phyloP scores from a whole-genome alignment of 2,888 invertebrate species.

The Sarcophaga caerulescens region DNA sequence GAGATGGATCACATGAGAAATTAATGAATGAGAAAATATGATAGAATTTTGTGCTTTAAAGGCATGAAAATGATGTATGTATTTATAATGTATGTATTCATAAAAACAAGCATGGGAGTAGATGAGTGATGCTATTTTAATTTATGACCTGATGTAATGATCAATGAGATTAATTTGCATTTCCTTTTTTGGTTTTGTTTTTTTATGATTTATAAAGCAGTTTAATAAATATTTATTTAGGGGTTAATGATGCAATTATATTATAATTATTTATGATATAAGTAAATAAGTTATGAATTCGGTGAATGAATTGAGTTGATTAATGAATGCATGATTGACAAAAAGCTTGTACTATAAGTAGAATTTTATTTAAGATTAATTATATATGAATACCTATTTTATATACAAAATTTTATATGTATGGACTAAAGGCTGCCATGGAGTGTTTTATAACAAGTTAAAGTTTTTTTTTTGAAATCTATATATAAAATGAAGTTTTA shows the following conservation, averaged over 20 bases:
- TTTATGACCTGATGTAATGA: no score
- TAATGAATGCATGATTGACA: slow-evolving; percentile 63
- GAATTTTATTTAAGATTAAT: slow-evolving; percentile 55
- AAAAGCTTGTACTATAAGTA: slow-evolving; percentile 68
- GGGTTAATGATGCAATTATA: slow-evolving; percentile 41
- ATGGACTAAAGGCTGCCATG: background rate
- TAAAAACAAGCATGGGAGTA: background rate
- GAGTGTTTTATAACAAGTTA: background rate
- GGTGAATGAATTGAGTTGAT: slow-evolving; percentile 19
- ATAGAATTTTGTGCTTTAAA: background rate
- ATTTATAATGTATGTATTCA: background rate
- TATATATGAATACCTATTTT: slow-evolving; percentile 28
- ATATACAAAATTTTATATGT: slow-evolving; percentile 2
- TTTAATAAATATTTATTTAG: slow-evolving; percentile 36
- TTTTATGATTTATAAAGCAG: no score
- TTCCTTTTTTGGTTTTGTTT: no score
- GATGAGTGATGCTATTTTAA: no score
- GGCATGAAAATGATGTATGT: background rate
- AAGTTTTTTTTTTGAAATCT: no score
- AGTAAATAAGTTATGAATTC: slow-evolving; percentile 37
- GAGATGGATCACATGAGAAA: background rate
- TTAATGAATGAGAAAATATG: background rate
- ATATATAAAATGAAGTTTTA: no score
- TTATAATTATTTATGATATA: slow-evolving; percentile 37
- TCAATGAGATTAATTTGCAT: no score